phyloP scores from a whole-genome alignment of 2,797 vertebrate species.

The Sebastes matsubarae region DNA sequence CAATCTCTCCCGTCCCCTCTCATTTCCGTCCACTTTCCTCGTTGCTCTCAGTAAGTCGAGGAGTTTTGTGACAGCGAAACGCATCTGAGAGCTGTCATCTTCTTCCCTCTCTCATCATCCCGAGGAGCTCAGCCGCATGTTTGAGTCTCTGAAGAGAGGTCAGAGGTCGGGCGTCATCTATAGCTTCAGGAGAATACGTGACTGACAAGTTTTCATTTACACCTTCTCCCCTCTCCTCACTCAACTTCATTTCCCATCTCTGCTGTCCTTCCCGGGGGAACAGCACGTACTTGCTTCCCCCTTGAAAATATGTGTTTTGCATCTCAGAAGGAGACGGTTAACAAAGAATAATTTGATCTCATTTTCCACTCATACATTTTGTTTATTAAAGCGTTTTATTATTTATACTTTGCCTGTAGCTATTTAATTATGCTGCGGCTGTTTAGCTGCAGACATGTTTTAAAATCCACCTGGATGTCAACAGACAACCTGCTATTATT shows the following conservation, averaged over 20 bases:
- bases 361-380: neutral
- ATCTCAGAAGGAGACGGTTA: slow-evolving; percentile 20
- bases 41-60: neutral
- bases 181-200: slow-evolving; percentile 20
- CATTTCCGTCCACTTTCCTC: slow-evolving; percentile 20
- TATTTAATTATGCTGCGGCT: slow-evolving; percentile 10
- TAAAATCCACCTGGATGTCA: neutral
- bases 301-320: slow-evolving; percentile 39
- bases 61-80: slow-evolving; percentile 17
- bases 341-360: slow-evolving; percentile 14
- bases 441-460: neutral
- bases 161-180: slow-evolving; percentile 37
- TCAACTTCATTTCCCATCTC: slow-evolving; percentile 46
- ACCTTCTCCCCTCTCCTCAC: slow-evolving; percentile 37
- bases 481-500: neutral
- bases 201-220: slow-evolving; percentile 64
- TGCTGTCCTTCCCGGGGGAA: slow-evolving; percentile 23
- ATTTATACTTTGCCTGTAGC: slow-evolving; percentile 12
- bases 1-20: neutral
- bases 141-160: slow-evolving; percentile 33
- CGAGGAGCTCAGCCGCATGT: neutral
- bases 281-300: neutral
- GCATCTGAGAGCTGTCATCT: slow-evolving; percentile 28
- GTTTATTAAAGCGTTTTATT: slow-evolving; percentile 20
- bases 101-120: slow-evolving; percentile 26